Percentiles rank a stretch among this genome's conserved stretches.
These are phyloP conservation scores for Aurelia aurita DNA, from an alignment of 30 jellyfish, hydroid and myxozoan genomes.

Conservation along the genomic window DNA sequence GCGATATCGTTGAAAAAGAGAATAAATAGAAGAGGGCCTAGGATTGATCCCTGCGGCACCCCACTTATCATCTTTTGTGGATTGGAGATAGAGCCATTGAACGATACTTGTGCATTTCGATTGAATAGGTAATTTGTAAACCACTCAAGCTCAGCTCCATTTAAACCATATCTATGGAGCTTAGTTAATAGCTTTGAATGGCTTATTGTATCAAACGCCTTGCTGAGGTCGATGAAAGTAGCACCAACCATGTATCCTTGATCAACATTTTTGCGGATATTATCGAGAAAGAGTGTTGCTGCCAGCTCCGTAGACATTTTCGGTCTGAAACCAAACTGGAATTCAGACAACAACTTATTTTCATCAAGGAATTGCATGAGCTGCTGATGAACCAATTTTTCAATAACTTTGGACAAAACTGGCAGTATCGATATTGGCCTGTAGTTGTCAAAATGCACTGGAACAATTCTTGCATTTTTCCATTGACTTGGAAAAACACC, in stretches of 20 bases:
- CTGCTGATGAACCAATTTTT: slow-evolving; percentile 59
- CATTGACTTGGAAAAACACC: slow-evolving; percentile 39
- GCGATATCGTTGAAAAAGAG: too few relatives aligned
- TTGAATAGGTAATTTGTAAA: too few relatives aligned
- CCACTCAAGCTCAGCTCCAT: too few relatives aligned
- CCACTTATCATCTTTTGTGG: too few relatives aligned
- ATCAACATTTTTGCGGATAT: slow-evolving; percentile 38
- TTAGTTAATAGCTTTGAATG: too few relatives aligned
- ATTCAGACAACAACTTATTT: slow-evolving; percentile 46
- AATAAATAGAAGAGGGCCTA: too few relatives aligned
- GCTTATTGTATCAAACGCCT: too few relatives aligned
- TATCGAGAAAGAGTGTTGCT: slow-evolving; percentile 62
- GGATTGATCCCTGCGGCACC: too few relatives aligned
- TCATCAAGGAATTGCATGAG: slow-evolving; percentile 55
- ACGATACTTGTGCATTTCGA: too few relatives aligned
- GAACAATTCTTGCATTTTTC: slow-evolving; percentile 64
- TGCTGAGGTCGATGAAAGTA: slow-evolving; percentile 58
- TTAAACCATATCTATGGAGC: too few relatives aligned
- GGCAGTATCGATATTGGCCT: too few relatives aligned
- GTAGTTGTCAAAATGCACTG: slow-evolving; percentile 57
- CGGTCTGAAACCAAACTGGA: slow-evolving; percentile 64
- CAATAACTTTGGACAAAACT: slow-evolving; percentile 35
- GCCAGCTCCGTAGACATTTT: slow-evolving; percentile 69
- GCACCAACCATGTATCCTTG: slow-evolving; percentile 71
- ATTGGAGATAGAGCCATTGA: too few relatives aligned